Conservation (phyloP, 2,113 vertebrate genomes). For the Redunca redunca region DNA sequence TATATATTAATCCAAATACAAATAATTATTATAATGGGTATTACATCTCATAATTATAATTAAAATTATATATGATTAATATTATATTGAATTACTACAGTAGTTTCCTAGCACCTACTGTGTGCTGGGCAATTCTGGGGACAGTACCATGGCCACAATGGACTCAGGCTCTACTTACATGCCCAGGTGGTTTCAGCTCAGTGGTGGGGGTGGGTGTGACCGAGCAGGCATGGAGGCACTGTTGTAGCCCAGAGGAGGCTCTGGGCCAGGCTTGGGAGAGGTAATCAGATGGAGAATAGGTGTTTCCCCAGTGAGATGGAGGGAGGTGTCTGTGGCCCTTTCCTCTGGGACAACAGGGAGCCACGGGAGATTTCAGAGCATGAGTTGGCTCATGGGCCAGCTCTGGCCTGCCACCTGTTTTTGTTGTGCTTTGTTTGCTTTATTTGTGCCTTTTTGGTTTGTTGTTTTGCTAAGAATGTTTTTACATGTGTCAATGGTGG, state of each 20-base stretch:
- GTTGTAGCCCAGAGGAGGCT: not conserved
- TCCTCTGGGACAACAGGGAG: not conserved
- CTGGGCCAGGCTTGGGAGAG: not conserved
- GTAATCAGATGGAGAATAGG: not conserved
- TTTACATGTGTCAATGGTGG: not conserved
- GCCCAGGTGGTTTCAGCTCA: not conserved
- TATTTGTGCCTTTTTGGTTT: not conserved
- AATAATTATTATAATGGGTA: not conserved
- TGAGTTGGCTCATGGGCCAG: accelerated
- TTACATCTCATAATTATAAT: not conserved
- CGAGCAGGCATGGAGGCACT: not conserved
- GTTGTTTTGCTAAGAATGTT: not conserved
- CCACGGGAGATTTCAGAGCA: not conserved
- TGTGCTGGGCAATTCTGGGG: not conserved
- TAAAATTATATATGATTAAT: not conserved
- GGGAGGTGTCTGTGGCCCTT: not conserved
- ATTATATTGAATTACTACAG: not conserved
- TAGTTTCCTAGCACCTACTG: not conserved
- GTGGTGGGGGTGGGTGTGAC: not conserved
- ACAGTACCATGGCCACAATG: accelerated
- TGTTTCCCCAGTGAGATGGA: not conserved
- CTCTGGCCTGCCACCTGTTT: not conserved
- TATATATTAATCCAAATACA: not conserved
- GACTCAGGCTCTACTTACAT: no score
- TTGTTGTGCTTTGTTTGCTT: not conserved